These are phyloP conservation scores for Lycia hirtaria DNA, from an alignment of 2,888 invertebrate species.

Conservation along the genomic window DNA sequence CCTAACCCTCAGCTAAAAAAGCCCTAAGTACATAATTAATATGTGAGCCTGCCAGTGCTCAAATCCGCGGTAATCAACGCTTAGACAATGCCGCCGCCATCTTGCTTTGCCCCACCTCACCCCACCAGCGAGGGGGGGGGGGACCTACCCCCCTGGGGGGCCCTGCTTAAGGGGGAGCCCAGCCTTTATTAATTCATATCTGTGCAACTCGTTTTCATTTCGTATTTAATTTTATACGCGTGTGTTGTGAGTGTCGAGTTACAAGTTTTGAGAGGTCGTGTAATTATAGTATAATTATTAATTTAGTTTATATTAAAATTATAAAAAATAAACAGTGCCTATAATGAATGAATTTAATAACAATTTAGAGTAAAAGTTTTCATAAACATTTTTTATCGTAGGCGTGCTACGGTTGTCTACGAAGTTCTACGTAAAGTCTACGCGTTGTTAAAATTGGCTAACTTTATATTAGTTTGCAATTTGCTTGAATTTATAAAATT, in stretches of 20 bases:
- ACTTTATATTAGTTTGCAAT: no score
- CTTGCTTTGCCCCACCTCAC: slow-evolving; percentile 59
- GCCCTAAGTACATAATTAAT: slow-evolving; percentile 80
- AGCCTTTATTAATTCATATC: slow-evolving; percentile 68
- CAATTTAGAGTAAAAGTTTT: no score
- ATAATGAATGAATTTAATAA: no score
- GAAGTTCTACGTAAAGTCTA: slow-evolving; percentile 47
- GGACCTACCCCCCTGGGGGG: slow-evolving; percentile 33
- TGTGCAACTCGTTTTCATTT: slow-evolving; percentile 58
- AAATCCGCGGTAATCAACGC: slow-evolving; percentile 79
- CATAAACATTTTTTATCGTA: slow-evolving; percentile 25
- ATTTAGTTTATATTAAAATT: slow-evolving; percentile 11
- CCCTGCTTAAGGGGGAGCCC: slow-evolving; percentile 62
- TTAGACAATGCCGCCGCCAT: slow-evolving; percentile 82
- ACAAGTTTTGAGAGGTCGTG: neutral
- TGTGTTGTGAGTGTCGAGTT: slow-evolving; percentile 33
- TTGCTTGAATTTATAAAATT: no score
- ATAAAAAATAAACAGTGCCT: no score
- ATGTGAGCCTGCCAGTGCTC: slow-evolving; percentile 75
- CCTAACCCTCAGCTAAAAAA: slow-evolving; percentile 44
- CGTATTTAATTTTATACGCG: slow-evolving; percentile 56
- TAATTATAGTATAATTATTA: slow-evolving; percentile 20
- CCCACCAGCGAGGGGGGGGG: slow-evolving; percentile 40
- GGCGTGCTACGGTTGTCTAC: slow-evolving; percentile 50
- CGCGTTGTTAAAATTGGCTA: slow-evolving; percentile 16